A percentile compares a stretch with the other conserved stretches of the same genome.
phyloP scores from a whole-genome alignment of 2,113 vertebrate species.

The Macaca fascicularis region T2T-MFA8v1.1 NC_088377.1:165371501-165372000 shows the following conservation, averaged over 20 bases:
- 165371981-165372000: no score
- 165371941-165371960: no score
- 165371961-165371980: no score
- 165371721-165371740: neutral
- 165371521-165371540: neutral
- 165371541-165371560: neutral
- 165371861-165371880: no score
- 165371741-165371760: neutral
- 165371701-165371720: neutral
- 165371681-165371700: neutral
- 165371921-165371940: no score
- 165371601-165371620: neutral
- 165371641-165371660: neutral
- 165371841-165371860: neutral
- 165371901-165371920: no score
- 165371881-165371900: no score
- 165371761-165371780: neutral
- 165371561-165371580: neutral
- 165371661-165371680: neutral
- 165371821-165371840: neutral
- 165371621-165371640: neutral
- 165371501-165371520: neutral
- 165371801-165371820: neutral
- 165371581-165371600: neutral
- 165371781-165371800: neutral